Percentiles rank a stretch among this genome's conserved stretches.
phyloP scores from a whole-genome alignment of 2,797 vertebrate species.

The Lerista edwardsae region DNA sequence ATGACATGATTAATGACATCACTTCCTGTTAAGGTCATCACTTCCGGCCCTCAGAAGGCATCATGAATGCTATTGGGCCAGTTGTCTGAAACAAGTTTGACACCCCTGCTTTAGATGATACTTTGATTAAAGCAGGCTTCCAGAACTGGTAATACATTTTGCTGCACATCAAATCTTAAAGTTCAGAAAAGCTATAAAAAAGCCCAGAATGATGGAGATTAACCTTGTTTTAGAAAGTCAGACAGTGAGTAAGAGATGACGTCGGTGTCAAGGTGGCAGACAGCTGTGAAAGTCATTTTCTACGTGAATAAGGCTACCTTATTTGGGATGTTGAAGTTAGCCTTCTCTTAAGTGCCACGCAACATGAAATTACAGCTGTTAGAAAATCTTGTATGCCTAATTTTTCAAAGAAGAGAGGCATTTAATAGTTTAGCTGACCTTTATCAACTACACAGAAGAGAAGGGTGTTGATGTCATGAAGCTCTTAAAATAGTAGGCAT shows the following conservation, averaged over 20 bases:
- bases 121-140: neutral
- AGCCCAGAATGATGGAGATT: conserved; percentile 1
- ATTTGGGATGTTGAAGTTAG: neutral
- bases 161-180: neutral
- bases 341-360: rapidly evolving
- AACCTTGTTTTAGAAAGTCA: neutral
- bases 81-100: no score
- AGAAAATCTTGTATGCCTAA: conserved; percentile 26
- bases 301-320: neutral
- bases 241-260: conserved; percentile 5
- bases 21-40: no score
- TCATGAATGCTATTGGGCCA: no score
- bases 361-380: conserved; percentile 40
- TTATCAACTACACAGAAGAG: neutral
- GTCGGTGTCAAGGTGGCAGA: neutral
- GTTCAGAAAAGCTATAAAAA: neutral
- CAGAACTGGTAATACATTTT: conserved; percentile 8
- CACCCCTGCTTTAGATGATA: no score
- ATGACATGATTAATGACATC: no score
- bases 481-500: neutral
- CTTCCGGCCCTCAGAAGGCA: no score
- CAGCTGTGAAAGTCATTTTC: conserved; percentile 25
- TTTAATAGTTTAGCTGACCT: neutral
- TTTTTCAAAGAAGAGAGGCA: conserved; percentile 27
- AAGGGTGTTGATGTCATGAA: neutral